A percentile compares a stretch with the other conserved stretches of the same genome.
Evolutionary conservation across 2,888 invertebrate genomes (phyloP).

Genomic region (Cephus pulcher): DNA sequence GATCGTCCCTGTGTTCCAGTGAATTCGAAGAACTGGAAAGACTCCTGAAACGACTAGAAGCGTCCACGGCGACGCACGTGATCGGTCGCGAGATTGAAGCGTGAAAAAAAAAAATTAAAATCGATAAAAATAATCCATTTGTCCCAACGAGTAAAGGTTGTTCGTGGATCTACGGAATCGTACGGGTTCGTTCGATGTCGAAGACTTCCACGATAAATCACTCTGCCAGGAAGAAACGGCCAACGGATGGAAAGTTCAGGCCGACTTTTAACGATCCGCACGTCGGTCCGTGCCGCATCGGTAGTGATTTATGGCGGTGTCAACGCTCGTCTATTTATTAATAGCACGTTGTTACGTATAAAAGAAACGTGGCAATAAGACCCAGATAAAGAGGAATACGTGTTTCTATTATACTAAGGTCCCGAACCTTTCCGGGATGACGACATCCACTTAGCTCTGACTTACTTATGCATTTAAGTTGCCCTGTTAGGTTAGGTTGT

Average conservation of each 20-base stretch:
- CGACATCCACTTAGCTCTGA: conserved; percentile 22
- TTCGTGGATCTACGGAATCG: not conserved
- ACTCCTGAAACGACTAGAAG: conserved; percentile 12
- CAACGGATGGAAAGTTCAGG: not conserved
- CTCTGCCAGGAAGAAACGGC: not conserved
- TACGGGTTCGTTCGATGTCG: not conserved
- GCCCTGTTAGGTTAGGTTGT: not conserved
- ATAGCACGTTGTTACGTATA: conserved; percentile 2
- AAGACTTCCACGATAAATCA: not conserved
- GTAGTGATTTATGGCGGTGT: conserved; percentile 5
- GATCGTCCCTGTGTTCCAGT: conserved; percentile 29
- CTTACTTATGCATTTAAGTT: not conserved
- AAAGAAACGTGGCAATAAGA: conserved; percentile 5
- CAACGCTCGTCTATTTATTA: conserved; percentile 2
- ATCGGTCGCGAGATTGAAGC: not conserved
- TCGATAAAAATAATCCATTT: not conserved
- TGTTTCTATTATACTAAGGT: conserved; percentile 13
- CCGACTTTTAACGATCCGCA: not conserved
- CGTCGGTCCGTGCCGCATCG: not conserved
- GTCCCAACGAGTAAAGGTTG: not conserved
- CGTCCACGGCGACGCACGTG: not conserved
- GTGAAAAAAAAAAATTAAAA: not conserved
- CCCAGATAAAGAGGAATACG: conserved; percentile 7
- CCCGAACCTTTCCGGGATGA: conserved; percentile 22
- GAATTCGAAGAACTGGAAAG: conserved; percentile 41